phyloP scores from a whole-genome alignment of 2,888 invertebrate genomes.

The Ypsolopha sequella region DNA sequence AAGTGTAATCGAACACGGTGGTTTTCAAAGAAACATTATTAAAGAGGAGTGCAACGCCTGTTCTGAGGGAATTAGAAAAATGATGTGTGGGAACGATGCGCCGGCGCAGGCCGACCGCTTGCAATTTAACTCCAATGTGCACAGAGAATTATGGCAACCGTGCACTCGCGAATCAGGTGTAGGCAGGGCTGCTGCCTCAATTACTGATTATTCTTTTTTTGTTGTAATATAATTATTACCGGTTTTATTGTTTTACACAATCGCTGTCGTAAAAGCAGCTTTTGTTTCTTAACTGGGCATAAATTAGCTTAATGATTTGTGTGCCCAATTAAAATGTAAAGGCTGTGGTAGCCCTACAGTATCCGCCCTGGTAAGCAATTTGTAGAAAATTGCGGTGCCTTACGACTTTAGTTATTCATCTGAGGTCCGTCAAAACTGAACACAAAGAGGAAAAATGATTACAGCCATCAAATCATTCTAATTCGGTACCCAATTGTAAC shows the following conservation, averaged over 20 bases:
- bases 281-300: neutral
- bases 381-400: slow-evolving; percentile 32
- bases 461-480: slow-evolving; percentile 43
- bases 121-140: slow-evolving; percentile 56
- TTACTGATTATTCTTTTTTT: neutral
- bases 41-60: slow-evolving; percentile 32
- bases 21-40: slow-evolving; percentile 25
- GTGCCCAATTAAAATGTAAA: slow-evolving; percentile 1
- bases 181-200: slow-evolving; percentile 28
- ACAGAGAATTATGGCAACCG: slow-evolving; percentile 58
- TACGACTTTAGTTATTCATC: slow-evolving; percentile 31
- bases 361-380: slow-evolving; percentile 26
- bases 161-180: slow-evolving; percentile 25
- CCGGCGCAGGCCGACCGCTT: slow-evolving; percentile 21
- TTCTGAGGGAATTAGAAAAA: slow-evolving; percentile 53
- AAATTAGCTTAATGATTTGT: neutral
- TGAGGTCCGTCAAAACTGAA: slow-evolving; percentile 18
- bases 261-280: neutral
- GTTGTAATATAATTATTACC: slow-evolving; percentile 3
- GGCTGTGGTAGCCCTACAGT: slow-evolving; percentile 8
- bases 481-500: slow-evolving; percentile 41
- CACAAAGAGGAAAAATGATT: slow-evolving; percentile 34
- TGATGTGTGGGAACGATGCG: slow-evolving; percentile 55
- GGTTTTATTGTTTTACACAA: neutral
- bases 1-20: slow-evolving; percentile 3